Evolutionary conservation across 2,113 vertebrate genomes (phyloP), one percentile per base, ranked within the genome.

Genomic region (Percina caprodes): DNA sequence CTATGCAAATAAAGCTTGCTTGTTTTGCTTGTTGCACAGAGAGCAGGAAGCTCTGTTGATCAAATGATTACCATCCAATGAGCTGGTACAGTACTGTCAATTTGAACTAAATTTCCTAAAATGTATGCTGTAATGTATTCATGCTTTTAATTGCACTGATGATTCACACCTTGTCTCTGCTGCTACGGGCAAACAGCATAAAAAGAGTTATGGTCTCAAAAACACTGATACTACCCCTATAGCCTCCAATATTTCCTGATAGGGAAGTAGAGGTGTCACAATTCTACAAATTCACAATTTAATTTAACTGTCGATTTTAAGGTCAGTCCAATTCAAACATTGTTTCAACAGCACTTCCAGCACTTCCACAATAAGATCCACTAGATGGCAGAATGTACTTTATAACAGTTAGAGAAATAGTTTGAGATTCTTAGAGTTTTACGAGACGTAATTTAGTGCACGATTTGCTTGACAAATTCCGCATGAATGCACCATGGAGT

Each of bases 21-120:
- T n/a, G n/a, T n/a, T n/a, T n/a, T n/a, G 18, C 30, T 21, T 74
- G 56, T 45, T 62, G 76, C 72, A 76, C 5, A 52, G 67, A 7
- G 18, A 74, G 13, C 52, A 39, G 52, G 16, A 59, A 55, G 21
- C 72, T 74, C 62, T 45, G 26, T 6, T n/a, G 49, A 51, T 69
- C 39, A 52, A 55, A 42, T 49, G 12, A 82, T 79, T 48, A 72
- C 24, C 35, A 65, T 55, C 45, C 49, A 45, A 24, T 52, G 71
- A 82, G 51, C 49, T 70, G 71, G 62, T 73, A 55, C 18, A 48
- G 51, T 59, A 67, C 65, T 61, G 33, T 74, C 75, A 84, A 18
- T 79, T 49, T 61, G 19, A 73, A 82, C 39, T 56, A 67, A 82
- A 60, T 72, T 60, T 60, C 30, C 62, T 74, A 18, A 56, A 67